Evolutionary conservation across 2,797 vertebrate species (phyloP).

Genomic region (Dendrocincla tyrannina): DNA sequence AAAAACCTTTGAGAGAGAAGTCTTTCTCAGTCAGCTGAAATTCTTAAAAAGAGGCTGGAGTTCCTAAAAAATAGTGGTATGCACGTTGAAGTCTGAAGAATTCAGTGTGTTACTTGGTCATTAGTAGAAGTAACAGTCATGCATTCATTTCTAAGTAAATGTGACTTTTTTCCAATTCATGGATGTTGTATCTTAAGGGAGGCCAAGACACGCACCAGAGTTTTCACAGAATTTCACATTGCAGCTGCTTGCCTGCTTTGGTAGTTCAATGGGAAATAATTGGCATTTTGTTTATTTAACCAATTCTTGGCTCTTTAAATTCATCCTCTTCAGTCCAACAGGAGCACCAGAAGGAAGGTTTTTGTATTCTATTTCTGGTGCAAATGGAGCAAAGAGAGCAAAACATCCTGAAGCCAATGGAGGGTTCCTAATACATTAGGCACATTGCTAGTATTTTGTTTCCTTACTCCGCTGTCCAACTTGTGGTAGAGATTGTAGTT

Average conservation of each 20-base stretch:
- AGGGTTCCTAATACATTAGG: background rate
- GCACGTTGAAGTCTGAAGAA: background rate
- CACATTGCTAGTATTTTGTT: background rate
- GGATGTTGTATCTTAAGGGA: background rate
- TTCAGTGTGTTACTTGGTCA: background rate
- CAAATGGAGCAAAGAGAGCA: background rate
- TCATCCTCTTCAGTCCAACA: background rate
- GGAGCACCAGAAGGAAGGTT: background rate
- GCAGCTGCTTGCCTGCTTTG: background rate
- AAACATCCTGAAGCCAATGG: background rate
- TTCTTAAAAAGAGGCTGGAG: background rate
- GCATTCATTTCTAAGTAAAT: background rate
- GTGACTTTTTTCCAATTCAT: background rate
- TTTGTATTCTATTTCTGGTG: background rate
- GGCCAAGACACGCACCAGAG: background rate
- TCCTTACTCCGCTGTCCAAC: background rate
- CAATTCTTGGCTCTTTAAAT: background rate
- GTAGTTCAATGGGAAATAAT: background rate
- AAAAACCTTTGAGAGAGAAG: background rate
- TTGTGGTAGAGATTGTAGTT: background rate
- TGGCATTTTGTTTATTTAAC: background rate
- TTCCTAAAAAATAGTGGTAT: background rate
- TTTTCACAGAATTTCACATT: background rate
- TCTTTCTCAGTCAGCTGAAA: background rate
- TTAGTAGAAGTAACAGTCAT: background rate